Evolutionary conservation across 2,888 invertebrate genomes (phyloP), one percentile per base, ranked within the genome.

Genomic region (Luperina testacea): DNA sequence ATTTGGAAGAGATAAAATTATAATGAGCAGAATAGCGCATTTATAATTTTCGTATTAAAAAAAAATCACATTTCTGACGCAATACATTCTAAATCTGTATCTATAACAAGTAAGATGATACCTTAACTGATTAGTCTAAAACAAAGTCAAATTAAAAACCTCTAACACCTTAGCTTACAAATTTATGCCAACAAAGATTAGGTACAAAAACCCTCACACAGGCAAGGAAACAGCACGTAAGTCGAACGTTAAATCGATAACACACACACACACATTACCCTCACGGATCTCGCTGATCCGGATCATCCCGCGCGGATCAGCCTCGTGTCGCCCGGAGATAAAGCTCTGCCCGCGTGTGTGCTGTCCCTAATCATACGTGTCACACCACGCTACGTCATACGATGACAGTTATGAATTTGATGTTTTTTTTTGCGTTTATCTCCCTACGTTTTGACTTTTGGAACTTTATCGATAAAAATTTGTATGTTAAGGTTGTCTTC

Each of bases 271-370:
- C 45, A 87, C 91, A 90, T 51, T 27, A 57, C 77, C 92, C 93
- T 94, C 92, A 59, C 59, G 75, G 59, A 75, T 75, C 75, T 91
- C 91, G 94, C 92, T 96, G 91, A 96, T 96, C 96, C 96, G 96
- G 96, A 96, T 96, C 89, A 96, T 94, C 96, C 94, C 91, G 90
- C 88, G 87, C 93, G 94, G 96, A 96, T 96, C 94, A 96, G 92
- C 94, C 93, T 93, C 95, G 96, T 96, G 96, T 95, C 95, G 95
- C 93, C 90, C 93, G 93, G 94, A 96, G 96, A 96, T 96, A 96
- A 96, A 96, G 93, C 94, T 90, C 89, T 91, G 92, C 92, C 90
- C 87, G 82, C 88, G 88, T 91, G 90, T 90, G 89, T 88, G 87
- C 84, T 88, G 86, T 85, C 83, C 89, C 86, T 86, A 82, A 87